Conservation (phyloP, 2,888 invertebrate genomes). For the Oscheius onirici region DNA sequence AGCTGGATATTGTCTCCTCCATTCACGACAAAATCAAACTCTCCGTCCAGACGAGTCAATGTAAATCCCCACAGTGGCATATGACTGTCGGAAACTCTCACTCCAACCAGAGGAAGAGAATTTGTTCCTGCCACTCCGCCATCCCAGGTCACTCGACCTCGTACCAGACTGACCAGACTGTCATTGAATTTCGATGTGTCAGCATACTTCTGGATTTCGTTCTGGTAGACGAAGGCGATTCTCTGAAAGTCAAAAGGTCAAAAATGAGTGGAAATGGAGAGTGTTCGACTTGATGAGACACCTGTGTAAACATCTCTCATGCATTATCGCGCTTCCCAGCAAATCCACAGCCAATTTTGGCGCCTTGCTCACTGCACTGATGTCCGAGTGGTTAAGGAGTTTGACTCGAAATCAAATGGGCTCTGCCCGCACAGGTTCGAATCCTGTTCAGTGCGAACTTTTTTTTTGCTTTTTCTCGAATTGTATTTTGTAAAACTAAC, state of each 20-base stretch:
- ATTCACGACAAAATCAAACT: conserved; percentile 98
- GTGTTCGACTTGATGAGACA: too few relatives aligned
- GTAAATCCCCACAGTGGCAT: conserved; percentile 85
- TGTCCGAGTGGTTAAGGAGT: too few relatives aligned
- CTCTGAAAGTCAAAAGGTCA: conserved; percentile 74
- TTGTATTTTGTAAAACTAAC: too few relatives aligned
- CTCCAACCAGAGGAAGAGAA: conserved; percentile 93
- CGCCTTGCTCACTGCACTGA: too few relatives aligned
- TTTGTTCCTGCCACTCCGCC: conserved; percentile 73
- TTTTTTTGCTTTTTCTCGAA: background rate
- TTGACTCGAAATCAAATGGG: too few relatives aligned
- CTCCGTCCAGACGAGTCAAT: conserved; percentile 73
- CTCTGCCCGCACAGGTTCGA: too few relatives aligned
- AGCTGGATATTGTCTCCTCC: conserved; percentile 84
- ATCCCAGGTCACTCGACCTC: conserved; percentile 86
- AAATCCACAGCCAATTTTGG: too few relatives aligned
- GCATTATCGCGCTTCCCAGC: too few relatives aligned
- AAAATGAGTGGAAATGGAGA: background rate
- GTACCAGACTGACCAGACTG: conserved; percentile 98
- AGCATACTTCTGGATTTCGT: conserved; percentile 97
- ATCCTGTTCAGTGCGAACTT: too few relatives aligned
- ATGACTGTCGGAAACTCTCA: conserved; percentile 90
- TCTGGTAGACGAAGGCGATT: conserved; percentile 96
- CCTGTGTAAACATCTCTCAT: too few relatives aligned
- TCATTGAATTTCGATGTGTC: conserved; percentile 97